Evolutionary conservation across 1,140 invertebrate genomes (phyloP).

Genomic region (Camponotus pennsylvanicus): DNA sequence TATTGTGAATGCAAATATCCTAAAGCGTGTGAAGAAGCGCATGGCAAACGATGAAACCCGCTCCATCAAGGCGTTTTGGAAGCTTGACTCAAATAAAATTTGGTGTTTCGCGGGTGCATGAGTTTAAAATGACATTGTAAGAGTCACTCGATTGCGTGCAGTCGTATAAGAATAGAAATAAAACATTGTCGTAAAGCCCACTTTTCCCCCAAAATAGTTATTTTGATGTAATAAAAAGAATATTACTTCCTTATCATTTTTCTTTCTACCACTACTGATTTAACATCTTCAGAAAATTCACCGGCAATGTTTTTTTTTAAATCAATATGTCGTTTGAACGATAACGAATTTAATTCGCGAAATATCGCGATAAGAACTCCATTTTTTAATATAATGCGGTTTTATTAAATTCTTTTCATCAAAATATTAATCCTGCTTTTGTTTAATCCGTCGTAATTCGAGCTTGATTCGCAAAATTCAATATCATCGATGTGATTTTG

Average conservation of each 20-base stretch:
- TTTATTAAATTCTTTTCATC: neutral
- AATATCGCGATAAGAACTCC: neutral
- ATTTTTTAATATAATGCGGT: neutral
- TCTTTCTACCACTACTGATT: neutral
- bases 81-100: conserved; percentile 56
- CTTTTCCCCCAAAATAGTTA: neutral
- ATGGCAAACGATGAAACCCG: conserved; percentile 56
- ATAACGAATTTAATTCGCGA: neutral
- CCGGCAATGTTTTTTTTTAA: neutral
- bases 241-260: neutral
- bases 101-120: conserved; percentile 23
- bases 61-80: conserved; percentile 7
- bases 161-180: neutral
- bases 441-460: conserved; percentile 11
- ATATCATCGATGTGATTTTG: conserved; percentile 41
- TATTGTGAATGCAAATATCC: conserved; percentile 55
- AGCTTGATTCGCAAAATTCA: conserved; percentile 19
- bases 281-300: neutral
- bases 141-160: conserved; percentile 5
- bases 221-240: neutral
- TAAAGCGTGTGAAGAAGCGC: neutral
- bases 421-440: neutral
- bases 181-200: too few relatives aligned
- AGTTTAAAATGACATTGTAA: neutral
- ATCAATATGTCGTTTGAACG: neutral